Evolutionary conservation across 2,888 invertebrate genomes (phyloP), one percentile per base, ranked within the genome.

Genomic region (Belgica antarctica): DNA sequence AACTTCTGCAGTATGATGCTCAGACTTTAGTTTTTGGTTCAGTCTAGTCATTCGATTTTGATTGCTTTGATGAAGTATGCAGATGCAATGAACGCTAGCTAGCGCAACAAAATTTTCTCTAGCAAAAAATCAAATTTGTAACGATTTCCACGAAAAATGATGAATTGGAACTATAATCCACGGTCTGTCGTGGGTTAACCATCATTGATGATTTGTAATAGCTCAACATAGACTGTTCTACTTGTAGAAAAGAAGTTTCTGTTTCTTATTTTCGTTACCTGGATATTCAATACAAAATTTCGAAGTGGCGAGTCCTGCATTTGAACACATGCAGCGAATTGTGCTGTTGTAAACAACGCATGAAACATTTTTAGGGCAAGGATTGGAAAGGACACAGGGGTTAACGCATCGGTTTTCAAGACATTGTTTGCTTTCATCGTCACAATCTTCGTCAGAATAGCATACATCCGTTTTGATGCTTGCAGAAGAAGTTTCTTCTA

Each of bases 261-360:
- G 5, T 62, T 28, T 62, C 22, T 15, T 7, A 62, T 17, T 69
- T 22, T 69, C 31, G 36, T 86, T 86, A 86, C 86, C 86, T 86
- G 85, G 83, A 80, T 81, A 81, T 77, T 81, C 78, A 79, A 81
- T 82, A 82, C 85, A 86, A 80, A 81, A 82, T 78, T 77, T 76
- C 72, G 75, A 77, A 80, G 79, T 79, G 78, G 79, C 76, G 82
- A 78, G 78, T 74, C 77, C 78, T 75, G 73, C 76, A 73, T 80
- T 73, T 76, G 77, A 76, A 78, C 86, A 85, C 79, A 81, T 81
- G 80, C 85, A 86, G 80, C 82, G 79, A 74, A 83, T 80, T 75
- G 81, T 80, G 77, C 84, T 84, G 75, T 81, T 80, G 72, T 80
- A 76, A 71, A 83, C 82, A 73, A 79, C 78, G 78, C 86, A 86